Evolutionary conservation across 2,888 invertebrate species (phyloP).

Genomic region (Heliconius aoede): DNA sequence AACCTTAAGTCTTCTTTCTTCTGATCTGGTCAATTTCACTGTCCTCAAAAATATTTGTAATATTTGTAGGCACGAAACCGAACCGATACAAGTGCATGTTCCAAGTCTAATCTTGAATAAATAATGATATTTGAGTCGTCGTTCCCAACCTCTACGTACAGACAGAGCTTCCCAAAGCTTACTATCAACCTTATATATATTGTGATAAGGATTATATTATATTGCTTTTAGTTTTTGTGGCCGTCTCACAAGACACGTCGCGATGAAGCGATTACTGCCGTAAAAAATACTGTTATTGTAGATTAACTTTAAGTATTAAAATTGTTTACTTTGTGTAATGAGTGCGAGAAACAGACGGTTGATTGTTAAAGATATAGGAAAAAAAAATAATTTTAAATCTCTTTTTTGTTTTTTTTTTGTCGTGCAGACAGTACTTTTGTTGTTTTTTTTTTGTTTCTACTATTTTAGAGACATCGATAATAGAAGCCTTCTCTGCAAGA

Average conservation of each 20-base stretch:
- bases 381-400: neutral
- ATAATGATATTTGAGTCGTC: constrained; percentile 48
- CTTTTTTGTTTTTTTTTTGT: too few species aligned
- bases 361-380: neutral
- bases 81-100: constrained; percentile 49
- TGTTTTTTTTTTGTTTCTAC: too few species aligned
- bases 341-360: constrained; percentile 7
- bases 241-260: constrained; percentile 39
- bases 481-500: neutral
- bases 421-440: too few species aligned
- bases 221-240: neutral
- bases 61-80: constrained; percentile 46
- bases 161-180: constrained; percentile 9
- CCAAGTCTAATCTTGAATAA: constrained; percentile 49
- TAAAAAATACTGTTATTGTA: constrained; percentile 47
- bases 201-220: constrained; percentile 23
- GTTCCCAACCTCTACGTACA: constrained; percentile 40
- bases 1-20: too few species aligned
- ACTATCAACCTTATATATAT: neutral
- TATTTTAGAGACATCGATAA: neutral
- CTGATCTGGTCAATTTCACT: constrained; percentile 41
- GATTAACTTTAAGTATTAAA: constrained; percentile 41
- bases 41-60: constrained; percentile 43
- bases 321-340: constrained; percentile 26
- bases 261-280: constrained; percentile 48